These are phyloP conservation scores for Helogale parvula DNA, from an alignment of 2,113 vertebrate species.

Conservation along the genomic window DNA sequence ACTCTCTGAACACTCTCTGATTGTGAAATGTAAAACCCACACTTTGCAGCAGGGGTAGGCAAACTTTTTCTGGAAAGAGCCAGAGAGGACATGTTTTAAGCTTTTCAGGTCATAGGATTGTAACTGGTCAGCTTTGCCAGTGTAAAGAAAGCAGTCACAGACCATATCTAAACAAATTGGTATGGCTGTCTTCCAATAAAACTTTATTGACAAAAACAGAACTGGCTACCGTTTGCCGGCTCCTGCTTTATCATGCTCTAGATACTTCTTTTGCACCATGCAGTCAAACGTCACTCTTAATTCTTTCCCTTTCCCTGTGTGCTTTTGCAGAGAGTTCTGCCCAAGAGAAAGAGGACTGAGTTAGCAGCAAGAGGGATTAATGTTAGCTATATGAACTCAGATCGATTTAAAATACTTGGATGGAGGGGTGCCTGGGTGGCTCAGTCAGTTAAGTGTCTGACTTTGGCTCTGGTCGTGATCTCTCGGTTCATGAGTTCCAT, in stretches of 20 bases:
- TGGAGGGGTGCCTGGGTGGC: too few relatives aligned
- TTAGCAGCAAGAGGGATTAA: not conserved
- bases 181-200: not conserved
- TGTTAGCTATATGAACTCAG: not conserved
- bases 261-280: not conserved
- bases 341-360: not conserved
- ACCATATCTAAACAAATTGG: not conserved
- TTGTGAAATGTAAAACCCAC: not conserved
- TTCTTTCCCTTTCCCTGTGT: not conserved
- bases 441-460: too few relatives aligned
- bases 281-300: not conserved
- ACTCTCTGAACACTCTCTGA: not conserved
- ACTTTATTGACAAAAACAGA: constrained; percentile 22
- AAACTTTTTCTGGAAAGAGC: not conserved
- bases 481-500: too few relatives aligned
- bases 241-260: not conserved
- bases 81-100: not conserved
- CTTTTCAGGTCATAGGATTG: not conserved
- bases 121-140: not conserved
- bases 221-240: not conserved
- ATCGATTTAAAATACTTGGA: not conserved
- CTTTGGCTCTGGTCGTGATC: too few relatives aligned
- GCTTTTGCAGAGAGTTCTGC: not conserved
- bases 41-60: not conserved
- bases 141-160: not conserved